Conservation (phyloP, 2,888 invertebrate species). For the Alentia gelatinosa region DNA sequence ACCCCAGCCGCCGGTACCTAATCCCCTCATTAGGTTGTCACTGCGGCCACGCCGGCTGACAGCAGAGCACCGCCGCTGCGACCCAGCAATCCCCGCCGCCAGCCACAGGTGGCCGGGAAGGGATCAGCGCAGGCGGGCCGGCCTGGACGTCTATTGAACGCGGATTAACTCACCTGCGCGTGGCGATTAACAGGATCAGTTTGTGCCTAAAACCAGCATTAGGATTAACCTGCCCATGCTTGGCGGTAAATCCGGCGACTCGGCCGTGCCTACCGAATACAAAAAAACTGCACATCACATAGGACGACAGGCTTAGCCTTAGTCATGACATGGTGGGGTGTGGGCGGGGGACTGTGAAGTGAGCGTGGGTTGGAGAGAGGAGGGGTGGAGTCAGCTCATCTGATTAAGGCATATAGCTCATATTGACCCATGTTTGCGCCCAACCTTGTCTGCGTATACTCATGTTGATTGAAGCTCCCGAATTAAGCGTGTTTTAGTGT, state of each 20-base stretch:
- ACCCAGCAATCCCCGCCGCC: conserved; percentile 28
- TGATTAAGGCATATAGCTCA: neutral
- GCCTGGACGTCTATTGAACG: neutral
- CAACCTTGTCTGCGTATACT: too few relatives aligned
- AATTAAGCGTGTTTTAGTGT: too few relatives aligned
- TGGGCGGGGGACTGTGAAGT: neutral
- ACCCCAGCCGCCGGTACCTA: neutral
- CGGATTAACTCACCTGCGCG: neutral
- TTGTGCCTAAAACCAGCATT: conserved; percentile 51
- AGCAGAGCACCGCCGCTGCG: neutral
- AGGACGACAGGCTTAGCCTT: neutral
- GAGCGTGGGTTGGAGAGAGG: neutral
- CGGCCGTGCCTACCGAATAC: neutral
- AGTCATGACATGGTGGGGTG: neutral
- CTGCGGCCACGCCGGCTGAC: conserved; percentile 3
- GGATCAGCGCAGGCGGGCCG: neutral
- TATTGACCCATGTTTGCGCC: neutral
- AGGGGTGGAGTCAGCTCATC: neutral
- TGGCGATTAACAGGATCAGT: conserved; percentile 17
- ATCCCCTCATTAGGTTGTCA: conserved; percentile 42
- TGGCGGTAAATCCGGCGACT: neutral
- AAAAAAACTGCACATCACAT: conserved; percentile 10
- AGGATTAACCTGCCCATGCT: neutral
- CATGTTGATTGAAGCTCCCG: too few relatives aligned
- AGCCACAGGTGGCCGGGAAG: conserved; percentile 17